Evolutionary conservation across 1,140 invertebrate species (phyloP), one percentile per base, ranked within the genome.

Genomic region (Zaprionus lachaisei): DNA sequence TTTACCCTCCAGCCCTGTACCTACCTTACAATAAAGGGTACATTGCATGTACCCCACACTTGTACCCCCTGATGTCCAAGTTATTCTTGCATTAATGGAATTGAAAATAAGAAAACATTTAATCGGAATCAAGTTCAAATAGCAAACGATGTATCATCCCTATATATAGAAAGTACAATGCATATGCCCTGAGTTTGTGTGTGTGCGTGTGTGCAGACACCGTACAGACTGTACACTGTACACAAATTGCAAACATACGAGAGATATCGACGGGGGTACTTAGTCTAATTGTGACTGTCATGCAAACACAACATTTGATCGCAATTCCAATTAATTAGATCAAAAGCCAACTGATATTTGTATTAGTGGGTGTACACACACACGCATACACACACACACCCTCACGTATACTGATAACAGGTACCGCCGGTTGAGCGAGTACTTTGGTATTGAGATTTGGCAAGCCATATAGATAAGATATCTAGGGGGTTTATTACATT

Each of bases 271-370:
- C 28, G 11, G 5, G 41, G 41, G 47, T 60, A 75, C 72, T 75
- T 63, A 64, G 54, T 56, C 67, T 75, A 75, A 75, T 75, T 75
- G 72, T 64, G 15, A 58, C 47, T 20, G 72, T 71, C 72, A 71
- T 70, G 72, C 67, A 51, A 70, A 64, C 66, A 51, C 47, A 63
- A 58, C 41, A 62, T 75, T 69, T 62, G 58, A 75, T 75, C 72
- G 22, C 51, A 64, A 75, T 41, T 64, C 57, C 41, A 63, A 75
- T 75, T 57, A 63, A 70, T 75, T 71, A 75, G 54, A 64, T 62
- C 72, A 64, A 71, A 51, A 38, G 57, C 38, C 70, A 31, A 22
- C 0, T 38, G 12, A 1, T 31, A 37, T 24, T 28, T 26, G 28
- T 57, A 64, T 41, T 15, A n/a, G 54, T 47, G 38, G 9, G 24